Evolutionary conservation across 2,113 vertebrate genomes (phyloP).

Genomic region (Sebastes schlegelii): DNA sequence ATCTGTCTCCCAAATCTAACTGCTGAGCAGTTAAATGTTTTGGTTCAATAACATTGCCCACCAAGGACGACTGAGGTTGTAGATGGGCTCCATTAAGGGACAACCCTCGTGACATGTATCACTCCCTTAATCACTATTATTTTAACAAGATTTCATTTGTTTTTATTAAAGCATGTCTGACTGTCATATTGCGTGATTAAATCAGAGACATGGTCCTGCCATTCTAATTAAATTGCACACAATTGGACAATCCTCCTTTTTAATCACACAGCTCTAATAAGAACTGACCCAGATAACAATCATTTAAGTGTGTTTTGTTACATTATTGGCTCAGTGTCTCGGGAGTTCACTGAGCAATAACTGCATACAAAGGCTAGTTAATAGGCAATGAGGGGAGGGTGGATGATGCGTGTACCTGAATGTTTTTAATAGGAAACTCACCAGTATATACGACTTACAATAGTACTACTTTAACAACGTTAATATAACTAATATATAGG

Average conservation of each 20-base stretch:
- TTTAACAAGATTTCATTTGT: slow-evolving; percentile 70
- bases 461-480: not conserved
- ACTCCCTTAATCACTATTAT: slow-evolving; percentile 64
- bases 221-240: slow-evolving; percentile 68
- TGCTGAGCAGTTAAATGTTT: slow-evolving; percentile 49
- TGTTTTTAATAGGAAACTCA: slow-evolving; percentile 17
- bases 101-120: slow-evolving; percentile 41
- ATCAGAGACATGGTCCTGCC: slow-evolving; percentile 53
- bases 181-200: slow-evolving; percentile 65
- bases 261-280: slow-evolving; percentile 62
- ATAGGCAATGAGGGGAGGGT: not conserved
- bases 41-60: slow-evolving; percentile 33
- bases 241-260: slow-evolving; percentile 57
- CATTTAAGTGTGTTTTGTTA: slow-evolving; percentile 49
- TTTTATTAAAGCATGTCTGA: slow-evolving; percentile 66
- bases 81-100: slow-evolving; percentile 45
- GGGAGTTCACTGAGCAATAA: slow-evolving; percentile 34
- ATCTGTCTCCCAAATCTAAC: slow-evolving; percentile 26
- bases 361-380: not conserved
- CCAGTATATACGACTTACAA: not conserved
- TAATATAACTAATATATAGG: not conserved
- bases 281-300: slow-evolving; percentile 60
- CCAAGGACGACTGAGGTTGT: slow-evolving; percentile 23
- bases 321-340: slow-evolving; percentile 34
- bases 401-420: not conserved